Base-by-base conservation (phyloP, 2,888 invertebrate species). In the Thalpophila matura region DNA sequence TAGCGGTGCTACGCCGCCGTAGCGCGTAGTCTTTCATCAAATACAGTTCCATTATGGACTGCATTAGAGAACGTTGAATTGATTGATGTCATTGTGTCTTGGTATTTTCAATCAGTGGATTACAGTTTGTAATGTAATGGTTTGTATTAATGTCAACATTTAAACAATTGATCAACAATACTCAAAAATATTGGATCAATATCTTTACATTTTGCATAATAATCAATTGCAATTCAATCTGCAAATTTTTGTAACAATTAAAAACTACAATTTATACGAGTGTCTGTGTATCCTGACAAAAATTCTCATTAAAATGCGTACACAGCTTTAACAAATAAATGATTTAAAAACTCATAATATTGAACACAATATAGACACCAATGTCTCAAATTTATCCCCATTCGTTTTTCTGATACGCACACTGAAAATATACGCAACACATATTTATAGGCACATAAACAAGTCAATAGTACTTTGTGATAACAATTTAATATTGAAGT, bases 1-100 rank as follows among this genome's bases (percentile, higher is more conserved):
- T 73, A 70, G 47, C 60, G 3, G 12, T 60, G 45, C 74, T 67
- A 73, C 53, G 40, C 27, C 53, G 40, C 27, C 37, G 58, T 62
- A 62, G 63, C 53, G 27, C 46, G 35, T 53, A 63, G 71, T 27
- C 24, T 26, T 12, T 51, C 3, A 45, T 29, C 10, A 42, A 7
- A n/a, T 33, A 14, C 6, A n/a, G 18, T 45, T 10, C 20, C 2
- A n/a, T n/a, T n/a, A n/a, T 6, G 4, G 5, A 29, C 6, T 20
- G n/a, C 4, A 18, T 7, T 37, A 56, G 18, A 35, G 31, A n/a
- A 26, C 42, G 26, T 27, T 22, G 6, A 29, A 38, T 29, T 26
- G 29, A 49, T 24, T 33, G 14, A 33, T 33, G 6, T 33, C n/a
- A 2, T 6, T 12, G n/a, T n/a, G n/a, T n/a, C n/a, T n/a, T n/a